These are phyloP conservation scores for Acrocyrtus sp. DNA, from an alignment of 2,888 invertebrate genomes.

Conservation along the genomic window DNA sequence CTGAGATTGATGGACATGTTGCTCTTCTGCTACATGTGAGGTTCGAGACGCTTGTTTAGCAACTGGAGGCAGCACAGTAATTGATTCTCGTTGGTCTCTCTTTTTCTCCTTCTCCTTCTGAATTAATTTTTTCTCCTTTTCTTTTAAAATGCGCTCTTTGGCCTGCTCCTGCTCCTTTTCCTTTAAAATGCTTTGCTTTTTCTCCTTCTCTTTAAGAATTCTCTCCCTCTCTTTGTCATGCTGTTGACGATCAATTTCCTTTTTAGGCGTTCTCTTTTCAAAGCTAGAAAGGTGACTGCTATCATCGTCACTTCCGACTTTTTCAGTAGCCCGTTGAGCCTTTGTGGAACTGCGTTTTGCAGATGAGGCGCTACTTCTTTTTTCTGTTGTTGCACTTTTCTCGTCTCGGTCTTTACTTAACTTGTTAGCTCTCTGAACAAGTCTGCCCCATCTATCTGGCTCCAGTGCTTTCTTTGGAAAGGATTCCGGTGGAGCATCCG, in stretches of 20 bases:
- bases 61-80: conserved; percentile 37
- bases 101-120: conserved; percentile 3
- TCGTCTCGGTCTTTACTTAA: conserved; percentile 60
- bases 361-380: not conserved
- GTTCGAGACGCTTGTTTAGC: conserved; percentile 14
- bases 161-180: conserved; percentile 39
- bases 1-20: conserved; percentile 9
- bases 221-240: conserved; percentile 12
- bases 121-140: conserved; percentile 32
- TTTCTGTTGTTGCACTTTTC: conserved; percentile 63
- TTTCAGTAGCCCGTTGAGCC: conserved; percentile 21
- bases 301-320: conserved; percentile 27
- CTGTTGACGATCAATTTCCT: conserved; percentile 19
- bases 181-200: conserved; percentile 5
- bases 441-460: conserved; percentile 14
- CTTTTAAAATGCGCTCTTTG: conserved; percentile 37
- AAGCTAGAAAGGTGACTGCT: too few species aligned
- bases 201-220: conserved; percentile 28
- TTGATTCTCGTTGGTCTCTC: conserved; percentile 23
- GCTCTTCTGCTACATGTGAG: conserved; percentile 1
- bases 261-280: conserved; percentile 35
- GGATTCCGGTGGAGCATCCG: conserved; percentile 24
- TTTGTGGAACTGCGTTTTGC: not conserved
- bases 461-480: not conserved
- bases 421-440: conserved; percentile 16